Conservation (phyloP, 2,113 vertebrate genomes). For the Platichthys flesus region DNA sequence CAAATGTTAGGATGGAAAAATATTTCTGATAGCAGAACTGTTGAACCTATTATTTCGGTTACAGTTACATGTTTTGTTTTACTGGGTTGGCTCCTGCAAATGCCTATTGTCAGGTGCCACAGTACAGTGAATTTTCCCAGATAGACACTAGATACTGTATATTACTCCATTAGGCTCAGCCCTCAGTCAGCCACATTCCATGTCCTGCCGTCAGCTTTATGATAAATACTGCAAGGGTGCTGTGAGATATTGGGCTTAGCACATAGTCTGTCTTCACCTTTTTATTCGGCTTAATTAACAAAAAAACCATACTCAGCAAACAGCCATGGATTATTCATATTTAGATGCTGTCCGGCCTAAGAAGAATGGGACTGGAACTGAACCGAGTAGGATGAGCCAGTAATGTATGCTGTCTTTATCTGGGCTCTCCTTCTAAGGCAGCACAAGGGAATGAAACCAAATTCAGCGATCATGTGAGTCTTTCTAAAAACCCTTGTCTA, state of each 20-base stretch:
- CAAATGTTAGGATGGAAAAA: neutral
- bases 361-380: constrained; percentile 33
- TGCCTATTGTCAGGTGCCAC: neutral
- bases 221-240: constrained; percentile 35
- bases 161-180: constrained; percentile 3
- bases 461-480: constrained; percentile 45
- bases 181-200: constrained; percentile 16
- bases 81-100: neutral
- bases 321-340: constrained; percentile 61
- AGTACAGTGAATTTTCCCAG: neutral
- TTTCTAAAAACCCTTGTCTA: constrained; percentile 49
- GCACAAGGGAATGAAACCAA: constrained; percentile 41
- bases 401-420: constrained; percentile 29
- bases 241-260: constrained; percentile 26
- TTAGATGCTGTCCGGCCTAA: constrained; percentile 29
- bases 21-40: neutral
- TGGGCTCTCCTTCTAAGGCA: constrained; percentile 58
- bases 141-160: constrained; percentile 13
- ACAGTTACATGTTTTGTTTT: neutral
- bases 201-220: constrained; percentile 36
- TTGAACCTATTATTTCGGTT: neutral
- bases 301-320: constrained; percentile 44
- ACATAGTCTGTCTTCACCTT: constrained; percentile 33
- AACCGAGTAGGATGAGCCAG: constrained; percentile 12
- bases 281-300: constrained; percentile 51